Evolutionary conservation across 2,797 vertebrate genomes (phyloP), one percentile per base, ranked within the genome.

Genomic region (Cirrhinus molitorella): DNA sequence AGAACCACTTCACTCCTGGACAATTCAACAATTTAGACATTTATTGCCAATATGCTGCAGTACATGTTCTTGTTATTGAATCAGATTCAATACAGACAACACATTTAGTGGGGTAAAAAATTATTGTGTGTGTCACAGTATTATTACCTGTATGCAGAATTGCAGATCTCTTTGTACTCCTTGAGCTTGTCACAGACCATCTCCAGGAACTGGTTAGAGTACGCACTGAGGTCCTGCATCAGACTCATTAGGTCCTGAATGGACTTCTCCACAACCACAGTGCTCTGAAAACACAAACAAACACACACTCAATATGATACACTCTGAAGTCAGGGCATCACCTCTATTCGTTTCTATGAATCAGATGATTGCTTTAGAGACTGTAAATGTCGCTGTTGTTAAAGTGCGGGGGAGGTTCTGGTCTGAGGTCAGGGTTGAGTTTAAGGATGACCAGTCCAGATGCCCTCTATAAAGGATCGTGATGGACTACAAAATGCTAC

Each of bases 141-240:
- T 4, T 28, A 68, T 89, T 93, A 99, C 98, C 98, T 99, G 96
- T 99, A 99, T 75, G 97, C 96, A 0, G 93, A 86, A 81, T 94
- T 95, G 92, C 98, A 98, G 88, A 97, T 98, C 82, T 98, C 97
- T 91, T 97, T 99, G 94, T 99, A 99, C 77, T 99, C 98, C 86
- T 99, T 98, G 1, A 99, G 97, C 79, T 99, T 99, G 92, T 98
- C 97, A 0, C 98, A 99, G 70, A 99, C 96, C 98, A 99, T 99
- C 94, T 97, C 95, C 68, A 99, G 96, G 92, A 99, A 99, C 93
- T 99, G 98, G 90, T 99, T 98, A 0, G 97, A 99, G 89, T 99
- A 99, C 0, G 98, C 96, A 4, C 98, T 99, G 90, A 99, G 88
- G 91, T 99, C 97, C 0, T 96, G 96, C 98, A 99, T 99, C 68